Base-by-base conservation (phyloP, 2,888 invertebrate genomes). In the Eudemis profundana region DNA sequence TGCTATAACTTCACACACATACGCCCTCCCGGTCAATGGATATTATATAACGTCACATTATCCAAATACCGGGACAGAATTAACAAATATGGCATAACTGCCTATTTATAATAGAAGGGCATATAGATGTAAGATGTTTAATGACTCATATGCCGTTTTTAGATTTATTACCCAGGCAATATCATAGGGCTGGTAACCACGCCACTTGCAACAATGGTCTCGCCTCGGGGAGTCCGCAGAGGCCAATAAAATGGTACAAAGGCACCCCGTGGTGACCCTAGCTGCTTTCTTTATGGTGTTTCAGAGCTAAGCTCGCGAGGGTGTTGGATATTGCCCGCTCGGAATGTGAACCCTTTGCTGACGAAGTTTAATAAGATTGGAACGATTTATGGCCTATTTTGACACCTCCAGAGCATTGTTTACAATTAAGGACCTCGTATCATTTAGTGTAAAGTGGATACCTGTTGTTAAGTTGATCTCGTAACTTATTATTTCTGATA, bases 161-260 rank as follows among this genome's bases (percentile, higher is more conserved):
- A 44, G 8, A 7, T 33, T 33, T 33, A 29, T 56, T n/a, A 44
- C n/a, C 7, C 17, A 4, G 29, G 17, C 27, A 51, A 51, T 83
- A 83, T 85, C 83, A 83, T 78, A 77, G 74, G 70, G 64, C 59
- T 57, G 69, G 73, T 73, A 71, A 77, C 76, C 81, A 77, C 77
- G 68, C 70, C 68, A 69, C 69, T 63, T 50, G 69, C 72, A 70
- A 78, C 76, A 82, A 77, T 77, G 68, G 70, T 65, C 66, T 59
- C 80, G 76, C 83, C 82, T 79, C 81, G 72, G 83, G 82, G 85
- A 76, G 79, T 70, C 81, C 74, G 81, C 77, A 80, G 82, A 81
- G 78, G 76, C 84, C 88, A 90, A 90, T 89, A 89, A 89, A 86
- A 86, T 75, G 74, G 82, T 83, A 88, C 87, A 89, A 84, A 77